Evolutionary conservation across 2,888 invertebrate genomes (phyloP).

Genomic region (Panopea generosa): DNA sequence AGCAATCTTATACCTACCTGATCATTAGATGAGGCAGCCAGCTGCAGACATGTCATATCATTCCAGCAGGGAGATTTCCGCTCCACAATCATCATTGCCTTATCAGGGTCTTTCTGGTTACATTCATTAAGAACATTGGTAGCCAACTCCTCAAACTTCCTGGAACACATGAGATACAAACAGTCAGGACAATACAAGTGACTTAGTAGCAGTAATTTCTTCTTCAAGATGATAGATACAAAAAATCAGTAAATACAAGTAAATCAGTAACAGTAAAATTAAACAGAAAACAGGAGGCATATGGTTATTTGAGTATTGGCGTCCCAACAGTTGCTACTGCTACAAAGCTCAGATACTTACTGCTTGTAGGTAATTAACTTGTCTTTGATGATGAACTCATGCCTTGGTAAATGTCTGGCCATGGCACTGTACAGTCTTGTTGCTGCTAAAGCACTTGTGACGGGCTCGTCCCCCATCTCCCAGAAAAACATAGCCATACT

Average conservation of each 20-base stretch:
- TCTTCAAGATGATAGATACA: too few species aligned
- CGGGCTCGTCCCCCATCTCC: constrained; percentile 84
- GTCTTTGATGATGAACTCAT: constrained; percentile 74
- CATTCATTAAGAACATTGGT: constrained; percentile 83
- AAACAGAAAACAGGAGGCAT: too few species aligned
- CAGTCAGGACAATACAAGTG: too few species aligned
- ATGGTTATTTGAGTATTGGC: too few species aligned
- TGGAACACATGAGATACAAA: too few species aligned
- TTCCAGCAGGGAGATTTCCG: constrained; percentile 83
- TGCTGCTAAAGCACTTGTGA: constrained; percentile 83
- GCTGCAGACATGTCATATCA: constrained; percentile 82
- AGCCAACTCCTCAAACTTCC: constrained; percentile 84
- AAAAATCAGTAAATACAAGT: too few species aligned
- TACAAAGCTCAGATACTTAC: too few species aligned
- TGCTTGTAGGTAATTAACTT: constrained; percentile 60
- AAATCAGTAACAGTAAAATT: too few species aligned
- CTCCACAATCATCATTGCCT: constrained; percentile 84
- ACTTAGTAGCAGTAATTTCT: too few species aligned
- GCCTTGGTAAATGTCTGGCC: constrained; percentile 70
- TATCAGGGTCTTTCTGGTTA: constrained; percentile 81
- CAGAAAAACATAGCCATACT: constrained; percentile 84
- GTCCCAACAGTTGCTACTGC: too few species aligned
- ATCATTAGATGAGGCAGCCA: constrained; percentile 82
- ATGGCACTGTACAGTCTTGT: constrained; percentile 81
- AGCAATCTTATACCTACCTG: too few species aligned